These are phyloP conservation scores for Xylophagus ater DNA, from an alignment of 2,888 invertebrate genomes.

Conservation along the genomic window DNA sequence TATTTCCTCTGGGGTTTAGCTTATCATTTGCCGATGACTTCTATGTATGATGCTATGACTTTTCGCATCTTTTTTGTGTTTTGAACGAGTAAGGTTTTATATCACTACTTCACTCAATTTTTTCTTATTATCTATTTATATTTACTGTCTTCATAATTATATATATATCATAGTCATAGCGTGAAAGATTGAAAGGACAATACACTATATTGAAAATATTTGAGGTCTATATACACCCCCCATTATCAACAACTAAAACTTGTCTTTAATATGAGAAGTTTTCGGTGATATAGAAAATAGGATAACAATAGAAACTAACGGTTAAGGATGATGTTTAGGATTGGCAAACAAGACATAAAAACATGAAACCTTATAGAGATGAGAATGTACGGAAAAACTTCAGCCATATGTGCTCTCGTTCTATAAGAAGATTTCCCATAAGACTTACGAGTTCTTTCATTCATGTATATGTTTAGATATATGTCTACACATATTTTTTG, in stretches of 20 bases:
- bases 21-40: conserved; percentile 17
- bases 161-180: neutral
- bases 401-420: conserved; percentile 10
- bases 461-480: no score
- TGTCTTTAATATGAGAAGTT: no score
- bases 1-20: conserved; percentile 19
- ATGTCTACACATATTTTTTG: no score
- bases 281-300: no score
- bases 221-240: no score
- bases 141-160: neutral
- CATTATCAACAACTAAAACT: no score
- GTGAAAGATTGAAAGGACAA: neutral
- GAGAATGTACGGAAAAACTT: conserved; percentile 3
- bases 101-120: no score
- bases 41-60: conserved; percentile 7
- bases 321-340: no score
- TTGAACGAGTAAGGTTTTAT: no score
- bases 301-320: no score
- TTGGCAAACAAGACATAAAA: conserved; percentile 1
- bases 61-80: neutral
- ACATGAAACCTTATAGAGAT: neutral
- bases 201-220: no score
- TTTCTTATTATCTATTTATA: neutral
- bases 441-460: conserved; percentile 7
- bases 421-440: conserved; percentile 13